Conservation (phyloP, 2,888 invertebrate species). For the Coecobrya sp. region DNA sequence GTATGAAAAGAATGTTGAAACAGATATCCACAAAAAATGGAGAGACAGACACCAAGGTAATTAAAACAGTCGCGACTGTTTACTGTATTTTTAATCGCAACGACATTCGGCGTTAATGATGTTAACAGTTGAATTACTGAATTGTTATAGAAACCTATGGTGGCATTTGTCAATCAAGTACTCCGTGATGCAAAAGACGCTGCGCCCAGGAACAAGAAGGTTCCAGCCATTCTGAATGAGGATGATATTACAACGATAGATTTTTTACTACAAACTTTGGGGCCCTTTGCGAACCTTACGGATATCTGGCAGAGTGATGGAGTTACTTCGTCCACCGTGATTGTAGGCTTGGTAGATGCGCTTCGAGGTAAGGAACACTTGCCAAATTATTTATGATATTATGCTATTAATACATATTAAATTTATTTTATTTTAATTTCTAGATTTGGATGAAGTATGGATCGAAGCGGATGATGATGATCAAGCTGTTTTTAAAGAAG, state of each 20-base stretch:
- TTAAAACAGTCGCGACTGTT: slow-evolving; percentile 19
- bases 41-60: background rate
- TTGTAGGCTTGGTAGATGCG: background rate
- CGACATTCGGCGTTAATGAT: background rate
- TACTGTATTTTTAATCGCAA: background rate
- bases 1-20: background rate
- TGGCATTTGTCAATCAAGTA: background rate
- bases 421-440: background rate
- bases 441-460: background rate
- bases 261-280: background rate
- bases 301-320: slow-evolving; percentile 4
- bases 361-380: background rate
- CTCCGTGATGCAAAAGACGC: background rate
- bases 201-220: background rate
- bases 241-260: background rate
- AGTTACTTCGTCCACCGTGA: slow-evolving; percentile 2
- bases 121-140: too few species aligned
- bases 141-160: background rate
- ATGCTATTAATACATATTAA: background rate
- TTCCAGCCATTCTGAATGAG: background rate
- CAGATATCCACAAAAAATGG: too few species aligned
- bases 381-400: too few species aligned
- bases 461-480: background rate
- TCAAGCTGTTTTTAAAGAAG: background rate
- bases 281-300: background rate